phyloP scores from a whole-genome alignment of 2,113 vertebrate genomes.

The Aegithalos caudatus region DNA sequence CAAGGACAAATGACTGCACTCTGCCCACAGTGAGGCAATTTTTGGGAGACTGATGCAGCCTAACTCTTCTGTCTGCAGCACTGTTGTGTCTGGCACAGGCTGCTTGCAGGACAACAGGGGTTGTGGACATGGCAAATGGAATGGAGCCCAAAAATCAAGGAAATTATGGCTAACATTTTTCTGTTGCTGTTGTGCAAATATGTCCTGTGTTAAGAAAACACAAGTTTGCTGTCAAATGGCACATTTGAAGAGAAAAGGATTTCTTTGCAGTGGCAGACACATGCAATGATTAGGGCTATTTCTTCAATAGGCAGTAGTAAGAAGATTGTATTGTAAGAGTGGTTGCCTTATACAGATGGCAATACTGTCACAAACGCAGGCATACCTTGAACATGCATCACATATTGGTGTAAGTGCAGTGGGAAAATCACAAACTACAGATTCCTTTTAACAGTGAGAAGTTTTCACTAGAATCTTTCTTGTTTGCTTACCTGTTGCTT shows the following conservation, averaged over 20 bases:
- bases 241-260: not conserved
- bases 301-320: not conserved
- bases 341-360: not conserved
- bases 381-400: too few relatives aligned
- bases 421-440: not conserved
- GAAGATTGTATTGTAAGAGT: not conserved
- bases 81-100: not conserved
- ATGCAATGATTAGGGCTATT: accelerated
- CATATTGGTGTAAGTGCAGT: not conserved
- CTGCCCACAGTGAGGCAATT: not conserved
- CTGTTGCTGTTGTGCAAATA: not conserved
- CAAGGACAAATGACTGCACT: not conserved
- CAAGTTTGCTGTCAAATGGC: accelerated
- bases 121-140: not conserved
- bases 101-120: not conserved
- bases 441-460: not conserved
- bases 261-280: not conserved
- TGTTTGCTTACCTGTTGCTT: not conserved
- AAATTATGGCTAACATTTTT: not conserved
- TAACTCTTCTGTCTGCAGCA: not conserved
- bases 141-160: not conserved
- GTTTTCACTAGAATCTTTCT: not conserved
- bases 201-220: not conserved
- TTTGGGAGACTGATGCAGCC: not conserved
- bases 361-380: not conserved